phyloP scores from a whole-genome alignment of 2,888 invertebrate species.

The Acanthosepion pharaonis region DNA sequence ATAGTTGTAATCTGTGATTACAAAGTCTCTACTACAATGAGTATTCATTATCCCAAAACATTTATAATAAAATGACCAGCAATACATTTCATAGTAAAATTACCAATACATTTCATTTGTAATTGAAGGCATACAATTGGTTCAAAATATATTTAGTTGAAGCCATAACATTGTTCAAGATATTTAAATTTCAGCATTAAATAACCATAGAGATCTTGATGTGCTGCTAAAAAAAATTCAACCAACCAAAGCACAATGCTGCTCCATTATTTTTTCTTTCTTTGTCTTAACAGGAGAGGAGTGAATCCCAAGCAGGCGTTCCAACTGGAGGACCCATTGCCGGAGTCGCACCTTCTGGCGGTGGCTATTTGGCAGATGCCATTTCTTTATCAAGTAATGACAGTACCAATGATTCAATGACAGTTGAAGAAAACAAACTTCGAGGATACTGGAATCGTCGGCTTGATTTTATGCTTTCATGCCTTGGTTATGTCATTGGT shows the following conservation, averaged over 20 bases:
- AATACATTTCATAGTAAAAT: too few species aligned
- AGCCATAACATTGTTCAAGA: too few species aligned
- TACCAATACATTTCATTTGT: too few species aligned
- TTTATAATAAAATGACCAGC: too few species aligned
- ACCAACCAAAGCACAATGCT: not conserved
- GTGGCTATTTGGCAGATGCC: slow-evolving; percentile 63
- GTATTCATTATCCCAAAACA: too few species aligned
- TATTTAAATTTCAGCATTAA: too few species aligned
- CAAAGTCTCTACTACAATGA: too few species aligned
- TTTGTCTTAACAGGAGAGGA: not conserved
- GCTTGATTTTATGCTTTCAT: slow-evolving; percentile 79
- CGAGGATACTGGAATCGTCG: slow-evolving; percentile 76
- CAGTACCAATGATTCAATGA: slow-evolving; percentile 56
- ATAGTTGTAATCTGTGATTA: too few species aligned
- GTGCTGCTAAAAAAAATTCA: too few species aligned
- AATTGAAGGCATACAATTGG: too few species aligned
- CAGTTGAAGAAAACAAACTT: slow-evolving; percentile 74
- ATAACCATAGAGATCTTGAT: too few species aligned
- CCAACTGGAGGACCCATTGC: not conserved
- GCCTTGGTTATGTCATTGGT: slow-evolving; percentile 79
- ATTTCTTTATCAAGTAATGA: slow-evolving; percentile 65
- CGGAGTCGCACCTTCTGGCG: slow-evolving; percentile 56
- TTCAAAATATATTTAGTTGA: too few species aligned
- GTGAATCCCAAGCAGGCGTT: slow-evolving; percentile 1
- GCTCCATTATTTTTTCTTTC: not conserved